Base-by-base conservation (phyloP, 2,797 vertebrate species). In the Lepus oiostolus region DNA sequence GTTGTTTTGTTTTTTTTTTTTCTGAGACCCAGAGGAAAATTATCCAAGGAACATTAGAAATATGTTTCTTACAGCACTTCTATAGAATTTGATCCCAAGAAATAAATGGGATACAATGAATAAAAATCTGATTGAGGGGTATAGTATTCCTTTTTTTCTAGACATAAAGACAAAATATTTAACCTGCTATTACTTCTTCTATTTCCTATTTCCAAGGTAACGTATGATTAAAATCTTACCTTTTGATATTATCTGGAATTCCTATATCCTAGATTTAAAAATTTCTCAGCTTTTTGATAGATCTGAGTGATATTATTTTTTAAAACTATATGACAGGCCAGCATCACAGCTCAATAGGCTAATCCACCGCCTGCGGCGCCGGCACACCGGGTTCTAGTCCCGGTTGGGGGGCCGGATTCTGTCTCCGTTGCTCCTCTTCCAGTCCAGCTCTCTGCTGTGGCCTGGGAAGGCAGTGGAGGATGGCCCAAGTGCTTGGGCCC, bases 61-160 rank as follows among this genome's bases (percentile, higher is more conserved):
- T 77, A 14, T 38, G 63, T 52, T 82, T 82, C 52, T 60, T 82
- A 32, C 26, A 38, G 24, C 2, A 28, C 19, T 72, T 86, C 32
- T 67, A 32, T 22, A 58, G 81, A 88, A 71, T 26, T 52, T 35
- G 87, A 11, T 67, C 9, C 17, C 30, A 93, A 77, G 28, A 77
- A 92, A 63, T 63, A 2, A 5, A 52, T 14, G 32, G 7, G 58
- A 21, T 75, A 30, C 52, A n/a, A 77, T 76, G 38, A 65, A 88
- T 16, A 60, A 85, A 67, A 79, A 50, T 70, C 38, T 93, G 10
- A 83, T 84, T 77, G 22, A 84, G 11, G 52, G 52, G 13, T 1
- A 24, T 30, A 17, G 2, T 9, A 60, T 90, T 94, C 96, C 54
- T 91, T 91, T 95, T 80, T 91, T 94, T 80, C 38, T 52, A 50